phyloP scores from a whole-genome alignment of 2,888 invertebrate genomes.

The Lottia scabra region DNA sequence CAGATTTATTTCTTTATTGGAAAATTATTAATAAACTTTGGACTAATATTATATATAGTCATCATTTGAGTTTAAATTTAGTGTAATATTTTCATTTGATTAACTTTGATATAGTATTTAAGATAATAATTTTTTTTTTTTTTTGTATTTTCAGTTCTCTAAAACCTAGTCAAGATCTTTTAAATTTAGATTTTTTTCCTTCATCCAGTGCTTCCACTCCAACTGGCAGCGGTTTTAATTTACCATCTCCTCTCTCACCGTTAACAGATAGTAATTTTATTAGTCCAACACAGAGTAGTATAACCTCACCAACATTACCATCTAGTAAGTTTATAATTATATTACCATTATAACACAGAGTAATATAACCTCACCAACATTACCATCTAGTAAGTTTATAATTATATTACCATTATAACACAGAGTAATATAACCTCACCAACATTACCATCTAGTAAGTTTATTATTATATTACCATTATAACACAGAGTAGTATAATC shows the following conservation, averaged over 20 bases:
- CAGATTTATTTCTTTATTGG: no score
- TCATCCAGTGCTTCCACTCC: conserved; percentile 85
- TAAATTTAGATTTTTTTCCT: conserved; percentile 84
- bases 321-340: conserved; percentile 1
- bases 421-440: conserved; percentile 20
- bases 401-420: conserved; percentile 37
- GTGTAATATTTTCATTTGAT: background rate
- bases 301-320: conserved; percentile 17
- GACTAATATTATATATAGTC: no score
- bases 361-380: no score
- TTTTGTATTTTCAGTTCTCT: conserved; percentile 48
- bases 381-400: no score
- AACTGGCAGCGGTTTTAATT: conserved; percentile 76
- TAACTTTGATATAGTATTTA: conserved; percentile 9
- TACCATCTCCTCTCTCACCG: conserved; percentile 75
- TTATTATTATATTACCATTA: no score
- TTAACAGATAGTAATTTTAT: conserved; percentile 50
- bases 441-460: no score
- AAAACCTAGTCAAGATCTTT: conserved; percentile 81
- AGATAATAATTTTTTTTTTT: background rate
- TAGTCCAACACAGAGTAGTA: conserved; percentile 26
- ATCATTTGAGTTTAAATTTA: no score
- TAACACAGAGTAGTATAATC: no score
- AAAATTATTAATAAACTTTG: no score
- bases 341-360: no score